Percentiles rank a stretch among this genome's conserved stretches.
phyloP scores from a whole-genome alignment of 2,113 vertebrate genomes.

The Zootoca vivipara region DNA sequence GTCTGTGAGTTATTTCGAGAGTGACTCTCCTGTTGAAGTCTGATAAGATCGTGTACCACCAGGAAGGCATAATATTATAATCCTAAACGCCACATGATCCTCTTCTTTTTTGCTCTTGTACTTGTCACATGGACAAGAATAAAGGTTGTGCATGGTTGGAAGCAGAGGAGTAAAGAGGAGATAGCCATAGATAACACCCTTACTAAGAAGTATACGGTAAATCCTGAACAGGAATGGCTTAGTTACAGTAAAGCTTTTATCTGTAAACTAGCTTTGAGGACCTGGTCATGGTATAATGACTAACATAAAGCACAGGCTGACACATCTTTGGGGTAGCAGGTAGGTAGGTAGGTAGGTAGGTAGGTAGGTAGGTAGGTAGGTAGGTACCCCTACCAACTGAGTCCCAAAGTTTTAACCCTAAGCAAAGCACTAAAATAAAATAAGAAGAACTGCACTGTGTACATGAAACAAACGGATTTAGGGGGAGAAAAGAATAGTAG shows the following conservation, averaged over 20 bases:
- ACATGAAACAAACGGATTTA: constrained; percentile 19
- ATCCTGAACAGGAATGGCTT: constrained; percentile 14
- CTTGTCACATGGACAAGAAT: constrained; percentile 61
- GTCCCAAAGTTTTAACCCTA: constrained; percentile 25
- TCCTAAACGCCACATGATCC: constrained; percentile 50
- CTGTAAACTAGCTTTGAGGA: constrained; percentile 46
- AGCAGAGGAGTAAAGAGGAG: constrained; percentile 15
- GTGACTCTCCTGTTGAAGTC: constrained; percentile 46
- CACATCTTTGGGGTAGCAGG: background rate
- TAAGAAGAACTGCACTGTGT: constrained; percentile 16
- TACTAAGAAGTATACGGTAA: constrained; percentile 47
- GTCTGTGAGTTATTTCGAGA: constrained; percentile 45
- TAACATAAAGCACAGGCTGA: constrained; percentile 17
- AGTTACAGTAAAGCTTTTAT: constrained; percentile 54
- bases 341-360: too few relatives aligned
- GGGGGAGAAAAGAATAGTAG: constrained; percentile 21
- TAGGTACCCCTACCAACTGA: constrained; percentile 1
- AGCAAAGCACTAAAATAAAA: constrained; percentile 1
- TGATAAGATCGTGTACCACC: constrained; percentile 43
- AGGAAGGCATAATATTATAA: constrained; percentile 56
- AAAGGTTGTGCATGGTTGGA: constrained; percentile 48
- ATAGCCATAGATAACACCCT: constrained; percentile 44
- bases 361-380: too few relatives aligned
- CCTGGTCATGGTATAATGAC: constrained; percentile 15
- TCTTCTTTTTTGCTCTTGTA: constrained; percentile 57